Evolutionary conservation across 2,888 invertebrate genomes (phyloP), one percentile per base, ranked within the genome.

Genomic region (Ceraclea dissimilis): DNA sequence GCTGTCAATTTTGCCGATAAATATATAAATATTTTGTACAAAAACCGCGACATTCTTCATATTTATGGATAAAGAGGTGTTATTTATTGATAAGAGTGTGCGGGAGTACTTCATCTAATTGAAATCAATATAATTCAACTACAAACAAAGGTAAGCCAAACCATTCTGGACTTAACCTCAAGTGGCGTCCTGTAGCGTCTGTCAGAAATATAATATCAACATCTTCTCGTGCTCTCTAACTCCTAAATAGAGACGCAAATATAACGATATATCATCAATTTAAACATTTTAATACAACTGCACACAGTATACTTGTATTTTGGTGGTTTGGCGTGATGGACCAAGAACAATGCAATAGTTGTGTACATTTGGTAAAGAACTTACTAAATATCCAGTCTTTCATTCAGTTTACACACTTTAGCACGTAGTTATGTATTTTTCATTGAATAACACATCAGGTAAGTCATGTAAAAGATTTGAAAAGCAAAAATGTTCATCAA

Each of bases 71-170:
- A 73, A 76, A 72, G 76, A 77, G 76, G 76, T 72, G 70, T 71
- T 71, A 71, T 71, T 69, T 69, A 68, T 71, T 68, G 64, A 68
- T 67, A 63, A 69, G 69, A 68, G 71, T 72, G 70, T 70, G 69
- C 71, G 68, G 68, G 69, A 71, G 75, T 76, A 72, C 70, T 71
- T 72, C 69, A 72, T 71, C 70, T 70, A 71, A 73, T 72, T 76
- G 76, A 78, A 76, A 78, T 78, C 77, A 73, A 78, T 78, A 78
- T 72, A 72, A 75, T 74, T 74, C 75, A 71, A 71, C 72, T 73
- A 72, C 72, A 73, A 76, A 76, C 76, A 78, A 77, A 78, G 77
- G 77, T 78, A 78, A 76, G 76, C 77, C 77, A 66, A 67, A 74
- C 73, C 76, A 76, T 76, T 76, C 76, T 77, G 60, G 75, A 76